A percentile compares a stretch with the other conserved stretches of the same genome.
Evolutionary conservation across 2,888 invertebrate species (phyloP).

Genomic region (Antitype chi): DNA sequence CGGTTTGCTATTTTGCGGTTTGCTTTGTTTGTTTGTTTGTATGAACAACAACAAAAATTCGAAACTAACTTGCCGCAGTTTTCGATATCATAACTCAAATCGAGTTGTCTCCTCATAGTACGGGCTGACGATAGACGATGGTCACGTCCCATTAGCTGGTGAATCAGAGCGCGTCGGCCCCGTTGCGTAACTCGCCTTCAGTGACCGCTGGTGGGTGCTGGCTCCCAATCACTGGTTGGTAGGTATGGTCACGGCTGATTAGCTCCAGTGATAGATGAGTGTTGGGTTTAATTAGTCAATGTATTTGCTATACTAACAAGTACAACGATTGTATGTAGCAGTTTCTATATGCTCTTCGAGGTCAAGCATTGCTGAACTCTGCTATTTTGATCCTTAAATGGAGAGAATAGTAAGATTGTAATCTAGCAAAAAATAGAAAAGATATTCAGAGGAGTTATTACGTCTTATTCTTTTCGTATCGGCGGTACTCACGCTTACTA

Average conservation of each 20-base stretch:
- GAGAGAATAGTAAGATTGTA: background rate
- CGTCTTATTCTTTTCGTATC: too few species aligned
- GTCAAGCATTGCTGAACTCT: background rate
- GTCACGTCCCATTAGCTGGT: slow-evolving; percentile 71
- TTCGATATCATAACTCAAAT: too few species aligned
- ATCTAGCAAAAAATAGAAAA: too few species aligned
- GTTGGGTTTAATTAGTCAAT: background rate
- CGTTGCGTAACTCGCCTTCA: slow-evolving; percentile 78
- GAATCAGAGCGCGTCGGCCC: slow-evolving; percentile 79
- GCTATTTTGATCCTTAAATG: background rate
- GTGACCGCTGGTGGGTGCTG: slow-evolving; percentile 46
- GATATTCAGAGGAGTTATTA: too few species aligned
- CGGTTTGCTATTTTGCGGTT: too few species aligned
- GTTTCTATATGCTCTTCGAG: background rate
- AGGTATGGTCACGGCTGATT: slow-evolving; percentile 39
- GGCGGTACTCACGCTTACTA: too few species aligned
- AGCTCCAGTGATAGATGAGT: background rate
- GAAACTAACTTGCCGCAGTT: too few species aligned
- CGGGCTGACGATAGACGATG: slow-evolving; percentile 37
- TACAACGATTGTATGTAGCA: background rate
- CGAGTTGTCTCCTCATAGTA: slow-evolving; percentile 1
- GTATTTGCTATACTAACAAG: background rate
- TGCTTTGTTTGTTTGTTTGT: too few species aligned
- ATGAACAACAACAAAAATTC: too few species aligned
- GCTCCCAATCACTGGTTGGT: slow-evolving; percentile 42